phyloP scores from a whole-genome alignment of 2,888 invertebrate species.

The Diadegma fenestrale region DNA sequence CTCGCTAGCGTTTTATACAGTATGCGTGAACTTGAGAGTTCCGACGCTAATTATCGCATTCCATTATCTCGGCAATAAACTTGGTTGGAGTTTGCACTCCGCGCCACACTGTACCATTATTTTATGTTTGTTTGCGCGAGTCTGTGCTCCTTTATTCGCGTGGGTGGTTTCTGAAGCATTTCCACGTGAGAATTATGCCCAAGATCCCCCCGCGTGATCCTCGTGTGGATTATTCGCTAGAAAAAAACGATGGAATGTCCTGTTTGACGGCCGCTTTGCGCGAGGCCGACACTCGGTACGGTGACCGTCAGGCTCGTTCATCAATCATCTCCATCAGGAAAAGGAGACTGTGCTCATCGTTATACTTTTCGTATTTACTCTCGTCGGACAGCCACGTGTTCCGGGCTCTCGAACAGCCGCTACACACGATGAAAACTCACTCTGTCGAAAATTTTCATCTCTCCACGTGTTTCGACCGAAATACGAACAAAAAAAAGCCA shows the following conservation, averaged over 20 bases:
- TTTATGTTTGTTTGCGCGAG: neutral
- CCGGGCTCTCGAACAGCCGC: neutral
- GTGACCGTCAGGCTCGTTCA: neutral
- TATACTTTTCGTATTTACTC: neutral
- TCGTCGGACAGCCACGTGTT: slow-evolving; percentile 26
- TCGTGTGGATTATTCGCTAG: neutral
- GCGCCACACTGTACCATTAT: neutral
- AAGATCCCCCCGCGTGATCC: neutral
- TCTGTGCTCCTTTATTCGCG: neutral
- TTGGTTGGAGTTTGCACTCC: slow-evolving; percentile 53
- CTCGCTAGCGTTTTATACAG: slow-evolving; percentile 6
- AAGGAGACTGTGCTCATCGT: neutral
- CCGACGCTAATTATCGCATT: slow-evolving; percentile 60
- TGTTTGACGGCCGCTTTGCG: no score
- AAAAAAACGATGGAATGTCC: neutral
- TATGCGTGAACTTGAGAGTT: slow-evolving; percentile 56
- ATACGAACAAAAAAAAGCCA: neutral
- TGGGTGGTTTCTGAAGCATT: neutral
- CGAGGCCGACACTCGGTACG: neutral
- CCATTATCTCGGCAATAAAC: slow-evolving; percentile 61
- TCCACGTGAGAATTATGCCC: slow-evolving; percentile 2
- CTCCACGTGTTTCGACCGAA: slow-evolving; percentile 20
- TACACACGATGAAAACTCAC: slow-evolving; percentile 1
- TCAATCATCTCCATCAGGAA: no score
- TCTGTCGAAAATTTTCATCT: slow-evolving; percentile 12